A percentile compares a stretch with the other conserved stretches of the same genome.
These are phyloP conservation scores for Branchellion lobata DNA, from an alignment of 2,888 invertebrate species.

Conservation along the genomic window DNA sequence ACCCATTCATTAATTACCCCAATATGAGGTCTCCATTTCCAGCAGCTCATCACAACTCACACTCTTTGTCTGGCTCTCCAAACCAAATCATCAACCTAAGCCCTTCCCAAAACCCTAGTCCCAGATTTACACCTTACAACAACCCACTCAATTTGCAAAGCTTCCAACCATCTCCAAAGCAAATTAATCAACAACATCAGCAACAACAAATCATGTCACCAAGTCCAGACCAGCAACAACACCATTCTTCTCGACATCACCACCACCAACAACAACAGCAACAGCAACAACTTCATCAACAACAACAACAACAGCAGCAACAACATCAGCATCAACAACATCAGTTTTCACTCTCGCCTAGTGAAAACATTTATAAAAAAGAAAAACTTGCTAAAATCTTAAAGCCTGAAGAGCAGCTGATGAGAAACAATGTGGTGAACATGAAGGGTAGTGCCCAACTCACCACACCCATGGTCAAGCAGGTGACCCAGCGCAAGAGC, in stretches of 20 bases:
- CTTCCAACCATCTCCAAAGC: constrained; percentile 31
- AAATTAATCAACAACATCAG: not conserved
- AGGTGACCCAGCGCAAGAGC: not conserved
- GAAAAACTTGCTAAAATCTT: constrained; percentile 30
- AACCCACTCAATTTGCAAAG: constrained; percentile 14
- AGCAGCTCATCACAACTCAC: constrained; percentile 12
- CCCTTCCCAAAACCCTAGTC: constrained; percentile 37
- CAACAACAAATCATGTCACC: not conserved
- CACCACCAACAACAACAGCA: constrained; percentile 1
- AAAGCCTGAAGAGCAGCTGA: constrained; percentile 17
- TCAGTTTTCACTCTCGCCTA: not conserved
- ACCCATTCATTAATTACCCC: constrained; percentile 35
- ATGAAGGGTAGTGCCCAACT: not conserved
- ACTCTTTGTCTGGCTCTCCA: constrained; percentile 16
- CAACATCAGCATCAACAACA: constrained; percentile 1
- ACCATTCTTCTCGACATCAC: constrained; percentile 1
- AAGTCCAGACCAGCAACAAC: not conserved
- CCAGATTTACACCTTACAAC: constrained; percentile 4
- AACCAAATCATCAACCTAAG: constrained; percentile 33
- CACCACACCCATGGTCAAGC: not conserved
- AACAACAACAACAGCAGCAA: not conserved
- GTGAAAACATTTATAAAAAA: constrained; percentile 31
- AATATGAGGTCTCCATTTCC: constrained; percentile 14
- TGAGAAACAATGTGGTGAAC: not conserved
- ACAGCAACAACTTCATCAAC: constrained; percentile 3